Evolutionary conservation across 2,888 invertebrate genomes (phyloP), one percentile per base, ranked within the genome.

Genomic region (Lepetodrilus schrolli): DNA sequence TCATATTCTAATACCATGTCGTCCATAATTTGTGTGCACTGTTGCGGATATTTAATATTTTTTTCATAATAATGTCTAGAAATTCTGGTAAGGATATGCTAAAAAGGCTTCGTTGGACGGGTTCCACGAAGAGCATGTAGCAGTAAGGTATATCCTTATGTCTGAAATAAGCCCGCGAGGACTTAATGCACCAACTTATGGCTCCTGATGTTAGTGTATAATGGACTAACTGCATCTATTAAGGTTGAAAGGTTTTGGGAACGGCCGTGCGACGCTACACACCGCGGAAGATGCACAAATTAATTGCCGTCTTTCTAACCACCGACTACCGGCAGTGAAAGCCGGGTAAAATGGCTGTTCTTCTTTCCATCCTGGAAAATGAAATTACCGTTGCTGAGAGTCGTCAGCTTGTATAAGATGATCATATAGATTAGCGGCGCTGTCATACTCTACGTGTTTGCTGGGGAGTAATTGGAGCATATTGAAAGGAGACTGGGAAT

Each of bases 171-270:
- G 26, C 51, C 51, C 51, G 8, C 30, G n/a, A 51, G 51, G 51
- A 7, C 26, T 7, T 23, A 51, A 51, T 20, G 17, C 34, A n/a
- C 58, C 30, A 7, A 43, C 43, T 43, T 43, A 43, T 17, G 17
- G 13, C n/a, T 13, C 13, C 43, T 13, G 10, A 17, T 17, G 43
- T 17, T 17, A 17, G 17, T 43, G 43, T 7, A n/a, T 58, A 58
- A 58, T 58, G 58, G 58, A 26, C 58, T 58, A 58, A 58, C 58
- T 30, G 34, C 58, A 58, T 58, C n/a, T n/a, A n/a, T 58, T 34
- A 30, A 17, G 58, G 58, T 58, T 58, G 34, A 58, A 58, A 58
- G 58, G 30, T 26, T 30, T 58, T 58, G 58, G 13, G 30, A 23
- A 30, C 7, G 48, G 58, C 17, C 17, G 30, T 58, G 13, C 26